Conservation (phyloP, 2,888 invertebrate species). For the Drosophila subsilvestris region DNA sequence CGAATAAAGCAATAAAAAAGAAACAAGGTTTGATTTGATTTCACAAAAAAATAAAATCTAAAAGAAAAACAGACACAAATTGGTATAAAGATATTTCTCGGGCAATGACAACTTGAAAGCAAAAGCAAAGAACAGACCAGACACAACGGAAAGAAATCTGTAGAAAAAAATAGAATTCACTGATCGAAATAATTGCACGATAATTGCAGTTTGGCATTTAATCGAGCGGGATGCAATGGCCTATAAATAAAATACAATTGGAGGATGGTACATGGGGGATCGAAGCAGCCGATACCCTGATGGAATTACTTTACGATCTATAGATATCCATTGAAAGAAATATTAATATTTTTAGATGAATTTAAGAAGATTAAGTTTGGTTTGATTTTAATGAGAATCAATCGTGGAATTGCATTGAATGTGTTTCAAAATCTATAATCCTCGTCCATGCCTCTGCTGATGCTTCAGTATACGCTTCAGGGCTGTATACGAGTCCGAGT, state of each 20-base stretch:
- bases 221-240: slow-evolving; percentile 23
- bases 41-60: slow-evolving; percentile 10
- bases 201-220: slow-evolving; percentile 50
- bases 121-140: slow-evolving; percentile 25
- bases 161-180: slow-evolving; percentile 17
- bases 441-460: no score
- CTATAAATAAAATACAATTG: slow-evolving; percentile 36
- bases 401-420: no score
- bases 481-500: no score
- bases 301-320: not conserved
- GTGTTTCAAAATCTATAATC: no score
- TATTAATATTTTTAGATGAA: not conserved
- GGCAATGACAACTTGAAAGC: slow-evolving; percentile 35
- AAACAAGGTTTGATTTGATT: slow-evolving; percentile 40
- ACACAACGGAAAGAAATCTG: slow-evolving; percentile 33
- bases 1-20: slow-evolving; percentile 38
- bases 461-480: no score
- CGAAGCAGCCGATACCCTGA: slow-evolving; percentile 17
- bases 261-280: no score
- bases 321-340: no score
- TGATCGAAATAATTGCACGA: slow-evolving; percentile 47
- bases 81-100: slow-evolving; percentile 38
- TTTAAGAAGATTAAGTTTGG: no score
- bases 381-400: no score
- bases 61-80: slow-evolving; percentile 23